Conservation (phyloP, 2,888 invertebrate genomes). For the Metacarcinus magister region DNA sequence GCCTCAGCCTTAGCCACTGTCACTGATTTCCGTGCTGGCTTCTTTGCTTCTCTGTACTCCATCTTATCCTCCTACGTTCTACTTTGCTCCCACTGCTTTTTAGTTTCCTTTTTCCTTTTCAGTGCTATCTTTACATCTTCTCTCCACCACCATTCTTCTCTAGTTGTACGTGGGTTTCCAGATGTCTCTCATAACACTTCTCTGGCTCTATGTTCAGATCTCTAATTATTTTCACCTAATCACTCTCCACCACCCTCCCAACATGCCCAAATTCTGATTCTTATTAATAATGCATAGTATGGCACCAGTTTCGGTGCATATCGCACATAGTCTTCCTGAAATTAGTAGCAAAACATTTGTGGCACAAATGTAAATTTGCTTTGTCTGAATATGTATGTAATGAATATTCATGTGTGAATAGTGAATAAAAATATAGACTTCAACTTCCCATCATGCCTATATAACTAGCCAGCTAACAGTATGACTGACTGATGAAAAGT, state of each 20-base stretch:
- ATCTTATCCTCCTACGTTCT: neutral
- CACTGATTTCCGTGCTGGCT: neutral
- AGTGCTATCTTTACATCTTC: neutral
- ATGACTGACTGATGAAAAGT: neutral
- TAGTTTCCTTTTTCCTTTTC: neutral
- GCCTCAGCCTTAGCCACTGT: too few relatives aligned
- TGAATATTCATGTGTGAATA: too few relatives aligned
- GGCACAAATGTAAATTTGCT: too few relatives aligned
- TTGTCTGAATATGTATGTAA: too few relatives aligned
- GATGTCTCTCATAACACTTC: neutral
- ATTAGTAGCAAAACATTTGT: too few relatives aligned
- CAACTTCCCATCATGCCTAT: neutral
- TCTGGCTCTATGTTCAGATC: neutral
- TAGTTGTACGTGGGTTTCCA: neutral
- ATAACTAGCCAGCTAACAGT: neutral
- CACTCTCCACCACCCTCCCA: neutral
- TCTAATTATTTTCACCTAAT: neutral
- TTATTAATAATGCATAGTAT: too few relatives aligned
- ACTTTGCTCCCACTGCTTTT: neutral
- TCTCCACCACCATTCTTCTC: neutral
- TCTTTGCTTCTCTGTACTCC: neutral
- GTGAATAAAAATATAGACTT: too few relatives aligned
- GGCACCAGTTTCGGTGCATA: too few relatives aligned
- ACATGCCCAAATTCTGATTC: too few relatives aligned
- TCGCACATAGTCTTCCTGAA: too few relatives aligned